Percentiles rank a stretch among this genome's conserved stretches.
These are phyloP conservation scores for Bothrops jararaca DNA, from an alignment of 2,113 vertebrate genomes.

Conservation along the genomic window DNA sequence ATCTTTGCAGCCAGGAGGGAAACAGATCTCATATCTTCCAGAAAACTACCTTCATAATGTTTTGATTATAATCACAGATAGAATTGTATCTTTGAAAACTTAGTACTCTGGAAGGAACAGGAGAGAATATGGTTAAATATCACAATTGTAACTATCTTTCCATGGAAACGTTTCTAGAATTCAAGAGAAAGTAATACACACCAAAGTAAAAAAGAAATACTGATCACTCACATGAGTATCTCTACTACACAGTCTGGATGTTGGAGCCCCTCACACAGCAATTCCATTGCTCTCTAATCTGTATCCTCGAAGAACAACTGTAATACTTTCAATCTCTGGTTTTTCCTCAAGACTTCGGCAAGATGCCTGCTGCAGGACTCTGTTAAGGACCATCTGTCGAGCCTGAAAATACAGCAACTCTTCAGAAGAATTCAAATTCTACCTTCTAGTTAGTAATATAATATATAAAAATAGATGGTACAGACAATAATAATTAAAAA, in stretches of 20 bases:
- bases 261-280: not conserved
- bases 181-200: too few relatives aligned
- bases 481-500: too few relatives aligned
- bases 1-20: too few relatives aligned
- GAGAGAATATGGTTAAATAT: not conserved
- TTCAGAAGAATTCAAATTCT: not conserved
- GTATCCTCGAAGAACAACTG: accelerated
- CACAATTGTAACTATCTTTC: not conserved
- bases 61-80: too few relatives aligned
- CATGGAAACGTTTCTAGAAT: not conserved
- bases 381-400: accelerated
- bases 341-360: not conserved
- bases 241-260: not conserved
- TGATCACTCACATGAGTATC: not conserved
- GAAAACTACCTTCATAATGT: too few relatives aligned
- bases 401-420: not conserved
- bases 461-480: too few relatives aligned
- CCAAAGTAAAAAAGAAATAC: not conserved
- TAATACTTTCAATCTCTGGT: not conserved
- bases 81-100: too few relatives aligned
- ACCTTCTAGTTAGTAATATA: too few relatives aligned
- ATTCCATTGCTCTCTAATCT: not conserved
- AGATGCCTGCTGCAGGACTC: not conserved
- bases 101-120: too few relatives aligned
- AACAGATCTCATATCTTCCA: too few relatives aligned